Evolutionary conservation across 2,113 vertebrate genomes (phyloP).

Genomic region (Poicephalus meyeri): DNA sequence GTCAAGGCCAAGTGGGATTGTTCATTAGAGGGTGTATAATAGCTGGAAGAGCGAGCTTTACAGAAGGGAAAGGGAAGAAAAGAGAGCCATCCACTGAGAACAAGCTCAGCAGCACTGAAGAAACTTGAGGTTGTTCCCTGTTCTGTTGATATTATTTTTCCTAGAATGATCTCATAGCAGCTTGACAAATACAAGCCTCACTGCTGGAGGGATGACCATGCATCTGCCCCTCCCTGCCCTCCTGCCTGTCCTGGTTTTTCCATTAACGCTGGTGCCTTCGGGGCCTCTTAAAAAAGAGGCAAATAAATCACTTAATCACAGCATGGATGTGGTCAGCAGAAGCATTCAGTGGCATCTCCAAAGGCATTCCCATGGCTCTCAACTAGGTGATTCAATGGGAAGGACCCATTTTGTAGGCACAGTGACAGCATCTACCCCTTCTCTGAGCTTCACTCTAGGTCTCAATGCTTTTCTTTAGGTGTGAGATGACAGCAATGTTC

Average conservation of each 20-base stretch:
- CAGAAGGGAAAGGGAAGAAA: background rate
- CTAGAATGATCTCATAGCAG: background rate
- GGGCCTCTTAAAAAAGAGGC: background rate
- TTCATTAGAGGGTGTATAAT: background rate
- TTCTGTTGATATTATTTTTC: background rate
- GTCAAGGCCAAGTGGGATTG: background rate
- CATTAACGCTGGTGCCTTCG: background rate
- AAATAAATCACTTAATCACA: background rate
- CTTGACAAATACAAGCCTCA: background rate
- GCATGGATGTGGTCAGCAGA: background rate
- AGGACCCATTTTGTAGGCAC: background rate
- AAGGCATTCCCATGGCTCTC: background rate
- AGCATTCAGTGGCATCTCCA: background rate
- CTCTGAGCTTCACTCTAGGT: too few relatives aligned
- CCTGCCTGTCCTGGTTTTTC: background rate
- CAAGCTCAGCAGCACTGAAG: background rate
- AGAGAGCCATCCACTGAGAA: background rate
- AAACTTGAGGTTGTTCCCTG: background rate
- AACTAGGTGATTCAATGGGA: background rate
- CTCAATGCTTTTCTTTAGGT: background rate
- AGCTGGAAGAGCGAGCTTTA: background rate
- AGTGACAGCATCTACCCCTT: background rate
- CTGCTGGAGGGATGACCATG: background rate
- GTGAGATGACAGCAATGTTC: background rate
- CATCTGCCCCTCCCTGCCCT: slow-evolving; percentile 1